Conservation (phyloP, 2,888 invertebrate species). For the Allacma fusca region DNA sequence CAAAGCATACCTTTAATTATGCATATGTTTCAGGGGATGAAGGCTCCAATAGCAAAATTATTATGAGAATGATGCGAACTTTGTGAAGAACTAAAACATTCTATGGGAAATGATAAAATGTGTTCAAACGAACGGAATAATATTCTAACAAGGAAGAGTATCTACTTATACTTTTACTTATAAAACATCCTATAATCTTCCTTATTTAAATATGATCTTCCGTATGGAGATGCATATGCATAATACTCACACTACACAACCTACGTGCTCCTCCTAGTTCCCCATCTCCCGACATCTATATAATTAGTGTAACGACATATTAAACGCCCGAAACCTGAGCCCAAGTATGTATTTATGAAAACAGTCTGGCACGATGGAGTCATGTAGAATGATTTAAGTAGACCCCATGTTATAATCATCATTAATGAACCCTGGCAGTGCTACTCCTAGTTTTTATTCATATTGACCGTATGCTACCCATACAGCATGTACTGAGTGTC, state of each 20-base stretch:
- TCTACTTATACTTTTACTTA: too few species aligned
- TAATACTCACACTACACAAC: too few species aligned
- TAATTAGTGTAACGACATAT: not conserved
- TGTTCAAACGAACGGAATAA: conserved; percentile 33
- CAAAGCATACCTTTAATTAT: not conserved
- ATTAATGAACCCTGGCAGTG: conserved; percentile 16
- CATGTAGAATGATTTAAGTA: not conserved
- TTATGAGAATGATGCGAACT: conserved; percentile 9
- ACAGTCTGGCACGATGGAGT: not conserved
- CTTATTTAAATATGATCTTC: too few species aligned
- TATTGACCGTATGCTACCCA: not conserved
- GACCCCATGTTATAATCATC: conserved; percentile 3
- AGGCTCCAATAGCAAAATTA: not conserved
- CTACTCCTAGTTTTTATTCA: conserved; percentile 4
- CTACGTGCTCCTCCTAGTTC: too few species aligned
- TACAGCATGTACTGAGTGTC: not conserved
- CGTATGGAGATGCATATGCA: too few species aligned
- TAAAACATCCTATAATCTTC: too few species aligned
- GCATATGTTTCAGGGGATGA: not conserved
- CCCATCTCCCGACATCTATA: not conserved
- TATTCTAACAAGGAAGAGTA: conserved; percentile 11
- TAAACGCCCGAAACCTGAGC: conserved; percentile 1
- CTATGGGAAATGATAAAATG: conserved; percentile 12
- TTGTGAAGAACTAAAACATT: not conserved
- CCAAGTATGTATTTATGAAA: not conserved